Base-by-base conservation (phyloP, 2,797 vertebrate genomes). In the Leptodactylus fallax region DNA sequence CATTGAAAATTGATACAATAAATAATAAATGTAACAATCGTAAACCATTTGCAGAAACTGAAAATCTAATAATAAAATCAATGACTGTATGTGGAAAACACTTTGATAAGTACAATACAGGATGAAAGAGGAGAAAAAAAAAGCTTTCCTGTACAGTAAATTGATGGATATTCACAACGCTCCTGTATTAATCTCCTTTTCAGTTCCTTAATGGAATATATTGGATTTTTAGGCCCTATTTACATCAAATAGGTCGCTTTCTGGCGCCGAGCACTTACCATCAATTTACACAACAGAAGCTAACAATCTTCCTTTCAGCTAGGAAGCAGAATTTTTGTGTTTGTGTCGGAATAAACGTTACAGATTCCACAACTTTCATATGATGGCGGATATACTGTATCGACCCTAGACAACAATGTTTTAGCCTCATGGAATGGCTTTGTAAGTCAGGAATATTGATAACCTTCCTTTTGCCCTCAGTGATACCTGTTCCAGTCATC, bases 161-260 rank as follows among this genome's bases (percentile, higher is more conserved):
- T 23, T 76, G 79, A 82, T 45, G 19, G 36, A 63, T 81, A 6
- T 51, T 23, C 7, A 63, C 12, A 49, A 25, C 1, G 36, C 49
- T 45, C 23, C 17, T 84, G 53, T 74, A 17, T 71, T 25, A 72
- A 45, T 83, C 12, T 45, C 17, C 69, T 53, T 58, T 72, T 83
- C 74, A 63, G 17, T 69, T 19, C 23, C 19, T 76, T 87, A 87
- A 87, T 87, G 58, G 56, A 67, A 61, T 69, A 65, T 67, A 56
- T 83, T 63, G 85, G 65, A 79, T 58, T 71, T 25, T 72, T 71
- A 47, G 21, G 79, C 17, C 61, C 61, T 53, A 23, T 51, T 7
- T 79, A 86, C 25, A 47, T 10, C 9, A 86, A 71, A 63, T 49
- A 17, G 19, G 47, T 36, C 9, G 25, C 36, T 12, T 85, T 78